Evolutionary conservation across 2,113 vertebrate species (phyloP), one percentile per base, ranked within the genome.

Genomic region (Amphilophus citrinellus): DNA sequence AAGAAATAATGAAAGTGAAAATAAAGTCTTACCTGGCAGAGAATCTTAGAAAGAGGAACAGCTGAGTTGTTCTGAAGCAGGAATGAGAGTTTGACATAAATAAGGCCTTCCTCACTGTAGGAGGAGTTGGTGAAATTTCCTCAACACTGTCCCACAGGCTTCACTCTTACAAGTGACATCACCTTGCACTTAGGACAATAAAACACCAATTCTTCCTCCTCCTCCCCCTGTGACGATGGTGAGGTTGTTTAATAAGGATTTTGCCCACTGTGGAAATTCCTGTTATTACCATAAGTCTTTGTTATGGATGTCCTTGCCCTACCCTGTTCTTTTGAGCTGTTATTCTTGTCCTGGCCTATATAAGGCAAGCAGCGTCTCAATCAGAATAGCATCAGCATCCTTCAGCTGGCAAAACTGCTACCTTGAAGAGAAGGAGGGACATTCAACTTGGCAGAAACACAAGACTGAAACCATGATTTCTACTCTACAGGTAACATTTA

Each of bases 401-500:
- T 62, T 82, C 84, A 63, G 79, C 71, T 79, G 58, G 24, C 77
- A 77, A 73, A 58, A 15, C 56, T 53, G 1, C 79, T 56, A 68
- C 58, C 79, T 50, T 61, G 17, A 37, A 56, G n/a, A 86, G 79
- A 86, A 44, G 71, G 22, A 81, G 35, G 56, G 24, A 58, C 61
- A 22, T 56, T 35, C 57, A 39, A 61, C 73, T 30, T 63, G 56
- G 35, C 17, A 85, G 13, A 47, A 82, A 71, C 15, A 61, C 37
- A 44, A 24, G 22, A 53, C 63, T 66, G 61, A 81, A 90, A 56
- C 66, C 73, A 96, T 96, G 95, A 85, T 95, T 50, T 92, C 89
- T 59, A 92, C 44, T 71, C 37, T 95, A 39, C 88, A 93, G 94
- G 96, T 95, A 94, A 81, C 32, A 47, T 9, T 71, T 50, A 18